A percentile compares a stretch with the other conserved stretches of the same genome.
Evolutionary conservation across 2,888 invertebrate genomes (phyloP).

Genomic region (Diaprepes abbreviatus): DNA sequence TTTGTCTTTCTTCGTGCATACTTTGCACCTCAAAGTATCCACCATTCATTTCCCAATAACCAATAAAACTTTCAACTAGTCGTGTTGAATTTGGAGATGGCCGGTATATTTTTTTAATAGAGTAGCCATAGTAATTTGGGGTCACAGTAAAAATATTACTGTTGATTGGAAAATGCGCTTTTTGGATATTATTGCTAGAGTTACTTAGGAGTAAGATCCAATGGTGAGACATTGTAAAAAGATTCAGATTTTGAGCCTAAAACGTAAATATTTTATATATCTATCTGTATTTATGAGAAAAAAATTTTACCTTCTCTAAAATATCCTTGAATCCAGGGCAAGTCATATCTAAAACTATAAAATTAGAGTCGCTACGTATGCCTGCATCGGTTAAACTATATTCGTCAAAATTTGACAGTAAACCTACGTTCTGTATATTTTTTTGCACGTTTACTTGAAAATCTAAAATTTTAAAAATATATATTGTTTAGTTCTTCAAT

Average conservation of each 20-base stretch:
- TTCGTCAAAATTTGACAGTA: too few relatives aligned
- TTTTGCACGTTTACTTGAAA: too few relatives aligned
- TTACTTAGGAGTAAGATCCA: slow-evolving; percentile 1
- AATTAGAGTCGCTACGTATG: too few relatives aligned
- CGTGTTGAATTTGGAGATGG: neutral
- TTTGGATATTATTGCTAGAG: neutral
- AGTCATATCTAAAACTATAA: too few relatives aligned
- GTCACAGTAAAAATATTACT: slow-evolving; percentile 15
- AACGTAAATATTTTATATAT: neutral
- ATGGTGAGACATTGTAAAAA: neutral
- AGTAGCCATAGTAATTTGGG: neutral
- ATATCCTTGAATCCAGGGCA: too few relatives aligned
- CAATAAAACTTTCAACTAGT: neutral
- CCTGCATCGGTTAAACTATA: too few relatives aligned
- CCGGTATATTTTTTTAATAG: slow-evolving; percentile 6
- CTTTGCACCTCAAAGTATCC: slow-evolving; percentile 3
- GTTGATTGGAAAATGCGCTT: slow-evolving; percentile 7
- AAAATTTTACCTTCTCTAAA: neutral
- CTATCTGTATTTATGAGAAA: too few relatives aligned
- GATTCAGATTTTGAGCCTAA: slow-evolving; percentile 11
- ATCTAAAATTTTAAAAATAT: too few relatives aligned
- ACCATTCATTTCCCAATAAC: slow-evolving; percentile 5
- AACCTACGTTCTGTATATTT: too few relatives aligned
- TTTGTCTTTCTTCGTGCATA: slow-evolving; percentile 42
- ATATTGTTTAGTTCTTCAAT: too few relatives aligned